Evolutionary conservation across 2,888 invertebrate species (phyloP).

Genomic region (Lithophane leautieri): DNA sequence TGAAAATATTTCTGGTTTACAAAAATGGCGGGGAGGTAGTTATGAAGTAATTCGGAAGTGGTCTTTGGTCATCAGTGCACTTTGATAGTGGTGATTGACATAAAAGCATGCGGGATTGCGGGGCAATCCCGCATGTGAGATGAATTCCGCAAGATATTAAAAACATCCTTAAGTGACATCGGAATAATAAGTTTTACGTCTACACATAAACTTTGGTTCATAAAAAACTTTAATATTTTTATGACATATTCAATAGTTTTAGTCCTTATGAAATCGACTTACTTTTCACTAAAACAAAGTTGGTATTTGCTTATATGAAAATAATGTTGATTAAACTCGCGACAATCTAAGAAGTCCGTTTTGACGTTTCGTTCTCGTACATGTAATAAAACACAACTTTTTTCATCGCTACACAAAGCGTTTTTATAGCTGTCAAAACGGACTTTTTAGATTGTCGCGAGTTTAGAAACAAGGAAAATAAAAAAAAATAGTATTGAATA

Average conservation of each 20-base stretch:
- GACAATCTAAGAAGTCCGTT: no score
- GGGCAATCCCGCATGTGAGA: no score
- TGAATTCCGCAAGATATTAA: no score
- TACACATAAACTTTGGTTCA: background rate
- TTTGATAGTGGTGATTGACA: background rate
- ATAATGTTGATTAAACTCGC: background rate
- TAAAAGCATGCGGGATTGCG: no score
- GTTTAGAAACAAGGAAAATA: background rate
- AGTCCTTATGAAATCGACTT: background rate
- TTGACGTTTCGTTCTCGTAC: no score
- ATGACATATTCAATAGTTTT: background rate
- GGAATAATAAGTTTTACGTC: background rate
- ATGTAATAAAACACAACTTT: no score
- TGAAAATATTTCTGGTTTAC: background rate
- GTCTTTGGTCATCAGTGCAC: background rate
- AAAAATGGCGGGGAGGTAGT: background rate
- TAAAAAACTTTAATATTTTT: background rate
- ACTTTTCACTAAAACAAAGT: background rate
- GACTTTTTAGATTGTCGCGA: no score
- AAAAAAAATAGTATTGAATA: background rate
- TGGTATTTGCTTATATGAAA: background rate
- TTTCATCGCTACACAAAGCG: no score
- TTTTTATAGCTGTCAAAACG: no score
- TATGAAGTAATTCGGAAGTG: background rate
- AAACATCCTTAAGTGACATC: background rate